Evolutionary conservation across 2,888 invertebrate genomes (phyloP).

Genomic region (Argyresthia albistria): DNA sequence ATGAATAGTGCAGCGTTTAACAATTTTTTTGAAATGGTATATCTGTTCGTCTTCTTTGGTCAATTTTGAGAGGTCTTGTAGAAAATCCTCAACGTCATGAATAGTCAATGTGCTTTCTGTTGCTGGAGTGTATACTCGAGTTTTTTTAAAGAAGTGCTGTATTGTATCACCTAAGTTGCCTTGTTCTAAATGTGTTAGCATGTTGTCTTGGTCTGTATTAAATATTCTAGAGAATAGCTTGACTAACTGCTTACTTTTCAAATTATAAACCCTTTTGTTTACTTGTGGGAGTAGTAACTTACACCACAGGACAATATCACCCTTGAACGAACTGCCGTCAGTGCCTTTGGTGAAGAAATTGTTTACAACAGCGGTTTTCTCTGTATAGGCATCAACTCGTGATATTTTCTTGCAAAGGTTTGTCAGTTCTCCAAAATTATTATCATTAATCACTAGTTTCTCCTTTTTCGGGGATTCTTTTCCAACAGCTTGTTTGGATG

Average conservation of each 20-base stretch:
- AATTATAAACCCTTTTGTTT: slow-evolving; percentile 89
- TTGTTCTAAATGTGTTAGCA: slow-evolving; percentile 89
- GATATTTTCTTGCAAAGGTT: slow-evolving; percentile 84
- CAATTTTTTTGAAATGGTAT: slow-evolving; percentile 80
- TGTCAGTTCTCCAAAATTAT: slow-evolving; percentile 83
- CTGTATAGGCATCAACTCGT: slow-evolving; percentile 83
- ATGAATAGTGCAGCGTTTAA: slow-evolving; percentile 82
- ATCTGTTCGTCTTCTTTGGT: slow-evolving; percentile 93
- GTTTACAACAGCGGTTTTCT: slow-evolving; percentile 83
- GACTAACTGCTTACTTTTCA: slow-evolving; percentile 92
- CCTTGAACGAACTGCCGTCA: slow-evolving; percentile 77
- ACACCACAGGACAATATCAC: slow-evolving; percentile 86
- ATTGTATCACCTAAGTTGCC: slow-evolving; percentile 94
- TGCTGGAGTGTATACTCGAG: slow-evolving; percentile 71
- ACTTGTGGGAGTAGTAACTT: slow-evolving; percentile 87
- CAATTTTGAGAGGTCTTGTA: slow-evolving; percentile 80
- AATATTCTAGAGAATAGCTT: slow-evolving; percentile 91
- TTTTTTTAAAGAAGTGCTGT: slow-evolving; percentile 80
- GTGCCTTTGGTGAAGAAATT: slow-evolving; percentile 76
- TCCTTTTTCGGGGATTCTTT: slow-evolving; percentile 8
- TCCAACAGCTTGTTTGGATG: not conserved
- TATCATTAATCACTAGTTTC: slow-evolving; percentile 62
- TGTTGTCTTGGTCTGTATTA: slow-evolving; percentile 79
- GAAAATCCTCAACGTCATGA: slow-evolving; percentile 82
- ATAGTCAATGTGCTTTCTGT: slow-evolving; percentile 80